Conservation (phyloP, 2,888 invertebrate species). For the Podotricha telesiphe region DNA sequence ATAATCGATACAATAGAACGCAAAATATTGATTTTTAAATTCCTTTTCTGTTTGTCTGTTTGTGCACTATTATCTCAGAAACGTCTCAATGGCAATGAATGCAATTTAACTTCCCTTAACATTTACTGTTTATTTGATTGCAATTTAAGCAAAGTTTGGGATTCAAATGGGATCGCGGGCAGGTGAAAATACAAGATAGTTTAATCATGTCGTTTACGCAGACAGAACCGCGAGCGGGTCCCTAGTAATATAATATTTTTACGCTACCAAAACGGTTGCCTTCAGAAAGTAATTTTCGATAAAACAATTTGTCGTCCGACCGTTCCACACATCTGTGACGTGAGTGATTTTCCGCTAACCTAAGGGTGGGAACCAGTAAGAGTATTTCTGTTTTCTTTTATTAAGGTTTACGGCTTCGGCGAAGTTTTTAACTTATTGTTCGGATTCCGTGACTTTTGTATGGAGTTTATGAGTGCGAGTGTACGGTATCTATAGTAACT, state of each 20-base stretch:
- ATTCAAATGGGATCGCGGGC: too few relatives aligned
- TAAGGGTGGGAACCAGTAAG: slow-evolving; percentile 21
- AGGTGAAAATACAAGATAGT: too few relatives aligned
- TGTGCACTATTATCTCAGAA: too few relatives aligned
- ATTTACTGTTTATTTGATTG: too few relatives aligned
- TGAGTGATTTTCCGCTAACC: slow-evolving; percentile 44
- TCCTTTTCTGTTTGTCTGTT: too few relatives aligned
- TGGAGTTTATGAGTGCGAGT: background rate
- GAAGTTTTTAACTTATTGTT: slow-evolving; percentile 27
- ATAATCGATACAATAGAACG: too few relatives aligned
- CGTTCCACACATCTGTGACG: slow-evolving; percentile 76
- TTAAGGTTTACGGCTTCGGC: slow-evolving; percentile 39
- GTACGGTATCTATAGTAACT: background rate
- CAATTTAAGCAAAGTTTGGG: too few relatives aligned
- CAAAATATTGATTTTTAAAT: too few relatives aligned
- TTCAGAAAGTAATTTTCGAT: slow-evolving; percentile 79
- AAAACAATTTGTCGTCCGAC: slow-evolving; percentile 79
- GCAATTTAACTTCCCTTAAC: too few relatives aligned
- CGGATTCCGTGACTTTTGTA: slow-evolving; percentile 1
- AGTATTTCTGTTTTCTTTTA: slow-evolving; percentile 44
- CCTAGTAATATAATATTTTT: slow-evolving; percentile 34
- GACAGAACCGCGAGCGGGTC: too few relatives aligned
- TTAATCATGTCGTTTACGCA: too few relatives aligned
- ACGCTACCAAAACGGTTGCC: slow-evolving; percentile 31
- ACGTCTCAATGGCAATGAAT: too few relatives aligned